These are phyloP conservation scores for Bombus cullumanus DNA, from an alignment of 1,140 invertebrate species.

Conservation along the genomic window DNA sequence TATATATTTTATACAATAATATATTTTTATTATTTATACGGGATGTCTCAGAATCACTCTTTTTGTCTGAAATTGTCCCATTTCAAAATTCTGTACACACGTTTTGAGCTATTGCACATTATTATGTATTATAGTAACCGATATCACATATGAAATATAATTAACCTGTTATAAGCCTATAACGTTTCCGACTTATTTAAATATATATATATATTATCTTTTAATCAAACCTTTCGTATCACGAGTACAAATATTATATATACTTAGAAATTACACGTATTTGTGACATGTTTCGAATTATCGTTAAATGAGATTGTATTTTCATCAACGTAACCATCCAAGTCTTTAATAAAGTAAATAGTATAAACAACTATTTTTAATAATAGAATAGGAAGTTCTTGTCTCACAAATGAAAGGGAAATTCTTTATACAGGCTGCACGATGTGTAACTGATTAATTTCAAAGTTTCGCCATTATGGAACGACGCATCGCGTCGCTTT, in stretches of 20 bases:
- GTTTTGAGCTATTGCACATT: neutral
- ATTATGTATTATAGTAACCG: neutral
- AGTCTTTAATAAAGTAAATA: neutral
- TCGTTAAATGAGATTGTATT: neutral
- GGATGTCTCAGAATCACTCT: neutral
- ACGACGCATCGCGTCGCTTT: too few species aligned
- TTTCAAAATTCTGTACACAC: neutral
- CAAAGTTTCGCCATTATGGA: too few species aligned
- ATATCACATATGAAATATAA: neutral
- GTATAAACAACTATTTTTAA: neutral
- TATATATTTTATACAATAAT: too few species aligned
- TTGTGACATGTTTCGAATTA: neutral
- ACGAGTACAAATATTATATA: too few species aligned
- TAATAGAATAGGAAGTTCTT: too few species aligned
- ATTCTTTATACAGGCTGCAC: too few species aligned
- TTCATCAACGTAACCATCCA: too few species aligned
- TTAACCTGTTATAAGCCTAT: neutral
- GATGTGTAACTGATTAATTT: too few species aligned
- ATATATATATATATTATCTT: neutral
- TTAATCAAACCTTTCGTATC: neutral
- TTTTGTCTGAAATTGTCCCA: neutral
- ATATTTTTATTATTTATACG: too few species aligned
- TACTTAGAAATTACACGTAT: neutral
- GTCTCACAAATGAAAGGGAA: too few species aligned
- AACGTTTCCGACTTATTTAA: neutral